Evolutionary conservation across 92 coral and sea anemone species (phyloP), one percentile per base, ranked within the genome.

Genomic region (Hydrozoanthus gracilis): DNA sequence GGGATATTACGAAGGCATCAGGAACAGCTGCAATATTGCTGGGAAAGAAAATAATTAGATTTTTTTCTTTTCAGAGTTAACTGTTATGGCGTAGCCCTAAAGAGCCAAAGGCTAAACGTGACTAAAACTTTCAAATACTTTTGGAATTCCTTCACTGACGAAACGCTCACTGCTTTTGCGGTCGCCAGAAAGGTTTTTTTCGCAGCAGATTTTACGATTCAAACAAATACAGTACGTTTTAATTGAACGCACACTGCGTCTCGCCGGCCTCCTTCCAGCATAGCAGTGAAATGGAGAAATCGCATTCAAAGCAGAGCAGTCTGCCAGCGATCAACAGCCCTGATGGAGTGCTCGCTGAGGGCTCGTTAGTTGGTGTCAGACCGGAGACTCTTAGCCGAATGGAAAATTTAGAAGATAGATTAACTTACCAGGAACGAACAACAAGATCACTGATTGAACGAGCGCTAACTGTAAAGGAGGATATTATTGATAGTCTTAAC

Each of bases 341-440:
- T 58, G 45, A 73, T 0, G 74, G 66, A 3, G 85, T 60, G 17
- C 14, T 65, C 27, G 88, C 71, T 60, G 94, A 88, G 35, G 86
- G 74, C 74, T 70, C 85, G 50, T 35, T 69, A 48, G 60, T 88
- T 65, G 69, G 56, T 14, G 51, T 64, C 51, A 76, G 92, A 69
- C 92, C 92, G 49, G 98, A 92, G 62, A 88, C 94, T 14, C 75
- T 87, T 13, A 89, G 91, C 83, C 88, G 95, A 46, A 91, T 95
- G 93, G 98, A 92, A 11, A 86, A 83, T 66, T 90, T 95, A n/a
- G 98, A 95, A 91, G 98, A 89, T 86, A 89, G 98, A 11, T 45
- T 95, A 55, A 88, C 88, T 8, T 66, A 83, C 67, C 98, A 95
- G 64, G 98, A 95, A 78, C 90, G 92, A n/a, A 95, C 98, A 5